A percentile compares a stretch with the other conserved stretches of the same genome.
phyloP scores from a whole-genome alignment of 2,797 vertebrate genomes.

The Galagoides demidoff region DNA sequence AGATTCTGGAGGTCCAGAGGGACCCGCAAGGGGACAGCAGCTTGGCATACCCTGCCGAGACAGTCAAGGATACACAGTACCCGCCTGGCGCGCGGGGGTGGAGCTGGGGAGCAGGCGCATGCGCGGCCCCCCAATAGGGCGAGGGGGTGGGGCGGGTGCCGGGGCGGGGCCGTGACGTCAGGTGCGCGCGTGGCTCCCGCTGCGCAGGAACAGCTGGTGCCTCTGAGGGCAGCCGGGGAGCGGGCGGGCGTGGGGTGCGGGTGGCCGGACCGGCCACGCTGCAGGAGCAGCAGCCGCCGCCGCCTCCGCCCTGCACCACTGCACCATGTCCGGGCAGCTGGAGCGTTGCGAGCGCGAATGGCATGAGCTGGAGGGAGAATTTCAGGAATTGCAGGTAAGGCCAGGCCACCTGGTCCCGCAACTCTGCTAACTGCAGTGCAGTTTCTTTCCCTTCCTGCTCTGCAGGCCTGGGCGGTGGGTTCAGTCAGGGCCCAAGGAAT shows the following conservation, averaged over 20 bases:
- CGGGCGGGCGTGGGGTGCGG: conserved; percentile 28
- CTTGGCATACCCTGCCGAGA: accelerated
- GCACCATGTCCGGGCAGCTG: conserved; percentile 90
- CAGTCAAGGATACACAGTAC: accelerated
- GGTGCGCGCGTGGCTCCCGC: conserved; percentile 81
- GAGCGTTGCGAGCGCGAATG: conserved; percentile 91
- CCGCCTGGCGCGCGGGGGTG: not conserved
- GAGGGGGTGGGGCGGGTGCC: not conserved
- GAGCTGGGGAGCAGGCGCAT: not conserved
- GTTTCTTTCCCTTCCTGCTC: not conserved
- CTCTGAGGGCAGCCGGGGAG: not conserved
- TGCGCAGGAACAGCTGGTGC: conserved; percentile 78
- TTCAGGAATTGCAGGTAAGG: conserved; percentile 94
- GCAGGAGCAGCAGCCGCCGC: conserved; percentile 36
- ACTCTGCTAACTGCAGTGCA: conserved; percentile 1
- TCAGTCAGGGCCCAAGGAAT: not conserved
- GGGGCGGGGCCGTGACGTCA: conserved; percentile 79
- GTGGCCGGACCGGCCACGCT: conserved; percentile 39
- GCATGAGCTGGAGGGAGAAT: conserved; percentile 94
- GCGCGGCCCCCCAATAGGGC: conserved; percentile 31
- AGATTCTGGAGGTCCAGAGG: not conserved
- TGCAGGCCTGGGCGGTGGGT: not conserved
- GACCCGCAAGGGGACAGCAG: accelerated
- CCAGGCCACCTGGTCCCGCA: conserved; percentile 56
- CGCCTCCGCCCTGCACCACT: not conserved